Percentiles rank a stretch among this genome's conserved stretches.
Evolutionary conservation across 2,797 vertebrate genomes (phyloP).

Genomic region (Crocodylus rhombifer): DNA sequence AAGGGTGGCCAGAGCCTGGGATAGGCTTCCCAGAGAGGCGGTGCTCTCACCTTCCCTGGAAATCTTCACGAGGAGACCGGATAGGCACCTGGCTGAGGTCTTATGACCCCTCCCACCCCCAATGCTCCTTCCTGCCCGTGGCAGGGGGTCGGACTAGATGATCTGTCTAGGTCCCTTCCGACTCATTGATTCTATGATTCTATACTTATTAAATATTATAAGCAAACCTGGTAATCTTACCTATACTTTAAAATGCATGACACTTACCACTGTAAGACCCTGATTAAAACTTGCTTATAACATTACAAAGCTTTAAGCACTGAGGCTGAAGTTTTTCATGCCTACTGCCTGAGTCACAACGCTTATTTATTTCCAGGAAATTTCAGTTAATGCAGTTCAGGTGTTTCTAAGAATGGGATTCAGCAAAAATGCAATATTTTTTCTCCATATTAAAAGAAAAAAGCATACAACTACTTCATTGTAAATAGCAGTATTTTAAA

Average conservation of each 20-base stretch:
- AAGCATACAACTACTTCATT: not conserved
- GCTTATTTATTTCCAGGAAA: rapidly evolving
- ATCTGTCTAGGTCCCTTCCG: too few relatives aligned
- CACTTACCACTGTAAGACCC: not conserved
- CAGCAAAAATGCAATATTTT: not conserved
- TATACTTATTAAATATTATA: too few relatives aligned
- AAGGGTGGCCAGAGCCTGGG: too few relatives aligned
- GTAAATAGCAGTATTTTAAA: not conserved
- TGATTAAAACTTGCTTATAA: not conserved
- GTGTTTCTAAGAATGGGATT: not conserved
- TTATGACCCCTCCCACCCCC: too few relatives aligned
- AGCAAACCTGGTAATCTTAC: not conserved
- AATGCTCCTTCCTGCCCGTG: too few relatives aligned
- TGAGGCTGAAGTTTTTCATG: rapidly evolving
- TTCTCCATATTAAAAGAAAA: not conserved
- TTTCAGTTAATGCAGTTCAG: not conserved
- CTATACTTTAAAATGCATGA: not conserved
- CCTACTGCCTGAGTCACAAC: not conserved
- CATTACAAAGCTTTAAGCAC: not conserved
- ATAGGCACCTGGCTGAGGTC: too few relatives aligned
- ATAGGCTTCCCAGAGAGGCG: too few relatives aligned
- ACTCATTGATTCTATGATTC: too few relatives aligned
- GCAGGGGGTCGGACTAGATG: too few relatives aligned
- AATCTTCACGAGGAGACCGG: too few relatives aligned
- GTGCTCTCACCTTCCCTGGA: too few relatives aligned